Base-by-base conservation (phyloP, 2,888 invertebrate species). In the Octodonta nipae region DNA sequence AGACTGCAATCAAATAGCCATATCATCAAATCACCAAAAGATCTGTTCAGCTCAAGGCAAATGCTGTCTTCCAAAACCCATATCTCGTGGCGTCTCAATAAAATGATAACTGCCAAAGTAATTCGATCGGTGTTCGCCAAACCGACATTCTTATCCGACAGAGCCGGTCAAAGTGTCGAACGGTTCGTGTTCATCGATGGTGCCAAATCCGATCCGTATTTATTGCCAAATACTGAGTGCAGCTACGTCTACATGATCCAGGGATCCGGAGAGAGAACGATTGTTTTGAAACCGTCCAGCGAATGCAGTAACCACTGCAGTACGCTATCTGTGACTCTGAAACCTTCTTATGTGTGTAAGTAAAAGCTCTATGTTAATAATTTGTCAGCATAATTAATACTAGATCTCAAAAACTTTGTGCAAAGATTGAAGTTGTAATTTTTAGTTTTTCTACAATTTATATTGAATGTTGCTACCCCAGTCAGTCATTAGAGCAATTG, bases 221-320 rank as follows among this genome's bases (percentile, higher is more conserved):
- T 63, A 38, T 60, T 87, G 57, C 86, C 87, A 6, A 75, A 80
- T 49, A 78, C 83, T 7, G 86, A 87, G 58, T 87, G 87, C 54
- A 78, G 78, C 45, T 82, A 78, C 58, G 75, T 85, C 31, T 78
- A 84, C 59, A 53, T 86, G 8, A 67, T 78, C 41, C 79, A 79
- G 54, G 73, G 77, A 6, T 71, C 70, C 52, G 88, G 88, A 7
- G 69, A 71, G 32, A 70, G 87, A 49, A 70, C 74, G 32, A 70
- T 88, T 39, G 67, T 78, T 34, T 58, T 89, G 35, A 65, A 72
- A 41, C 86, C 88, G n/a, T 78, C 83, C 22, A 69, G 70, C 35
- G 82, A 84, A 56, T 89, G 88, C 52, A 66, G 65, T 42, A 63
- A 71, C 41, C 70, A 73, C 32, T 89, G 88, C 55, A 74, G 71